Evolutionary conservation across 2,113 vertebrate genomes (phyloP).

Genomic region (Synchiropus splendidus): DNA sequence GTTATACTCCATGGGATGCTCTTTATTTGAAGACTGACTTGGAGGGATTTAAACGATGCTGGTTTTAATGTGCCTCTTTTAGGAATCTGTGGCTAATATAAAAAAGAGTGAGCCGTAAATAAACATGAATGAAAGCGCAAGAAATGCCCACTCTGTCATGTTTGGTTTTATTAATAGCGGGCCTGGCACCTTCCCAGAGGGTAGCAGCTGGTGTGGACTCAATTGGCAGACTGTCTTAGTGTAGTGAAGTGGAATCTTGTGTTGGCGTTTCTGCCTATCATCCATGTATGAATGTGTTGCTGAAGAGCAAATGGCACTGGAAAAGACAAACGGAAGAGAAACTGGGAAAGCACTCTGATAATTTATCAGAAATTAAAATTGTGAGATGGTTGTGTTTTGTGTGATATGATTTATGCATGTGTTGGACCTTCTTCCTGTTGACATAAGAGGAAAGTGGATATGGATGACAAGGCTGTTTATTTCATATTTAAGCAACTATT

Average conservation of each 20-base stretch:
- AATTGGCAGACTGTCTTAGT: slow-evolving; percentile 12
- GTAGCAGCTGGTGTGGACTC: slow-evolving; percentile 31
- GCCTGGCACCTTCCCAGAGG: slow-evolving; percentile 25
- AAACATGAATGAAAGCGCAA: neutral
- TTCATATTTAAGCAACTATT: too few relatives aligned
- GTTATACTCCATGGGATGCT: too few relatives aligned
- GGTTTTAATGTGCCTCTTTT: neutral
- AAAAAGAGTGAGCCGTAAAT: too few relatives aligned
- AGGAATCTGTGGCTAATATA: neutral
- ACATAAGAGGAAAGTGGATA: too few relatives aligned
- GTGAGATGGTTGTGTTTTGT: too few relatives aligned
- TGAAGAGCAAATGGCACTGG: slow-evolving; percentile 1
- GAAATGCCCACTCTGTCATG: slow-evolving; percentile 5
- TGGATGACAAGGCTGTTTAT: too few relatives aligned
- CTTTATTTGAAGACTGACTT: too few relatives aligned
- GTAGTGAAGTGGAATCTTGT: slow-evolving; percentile 6
- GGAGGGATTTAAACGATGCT: neutral
- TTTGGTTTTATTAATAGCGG: slow-evolving; percentile 26
- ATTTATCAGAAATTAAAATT: too few relatives aligned
- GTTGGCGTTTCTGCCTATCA: slow-evolving; percentile 1
- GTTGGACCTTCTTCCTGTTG: too few relatives aligned
- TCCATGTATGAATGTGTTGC: neutral
- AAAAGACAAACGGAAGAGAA: neutral
- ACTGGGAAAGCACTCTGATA: too few relatives aligned
- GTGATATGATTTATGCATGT: too few relatives aligned